Evolutionary conservation across 2,113 vertebrate genomes (phyloP), one percentile per base, ranked within the genome.

Genomic region (Mirounga angustirostris): DNA sequence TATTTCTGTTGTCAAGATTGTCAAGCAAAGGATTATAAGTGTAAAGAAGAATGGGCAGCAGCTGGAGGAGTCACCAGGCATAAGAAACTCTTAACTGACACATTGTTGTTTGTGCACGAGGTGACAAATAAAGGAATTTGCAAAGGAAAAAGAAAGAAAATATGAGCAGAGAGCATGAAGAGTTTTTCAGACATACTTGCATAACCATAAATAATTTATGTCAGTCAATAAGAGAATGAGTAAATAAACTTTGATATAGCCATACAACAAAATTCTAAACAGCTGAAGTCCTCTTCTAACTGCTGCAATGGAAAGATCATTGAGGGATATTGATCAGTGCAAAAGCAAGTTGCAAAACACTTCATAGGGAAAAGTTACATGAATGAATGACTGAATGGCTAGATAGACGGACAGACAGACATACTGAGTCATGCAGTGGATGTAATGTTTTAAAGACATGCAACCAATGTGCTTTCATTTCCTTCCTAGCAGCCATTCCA

Each of bases 191-290:
- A 83, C 21, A 26, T 74, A 59, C 33, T 69, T 94, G 76, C 24
- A 63, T 74, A 84, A 43, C 69, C 80, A 40, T 73, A 73, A 90
- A 83, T 36, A 96, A 83, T 93, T n/a, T 24, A 74, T 43, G 11
- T 58, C 54, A 56, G 18, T 89, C 65, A 87, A 5, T 26, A 67
- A 94, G 80, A 84, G 94, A 94, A 93, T 36, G 19, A 91, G 67
- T 19, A 88, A 74, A 56, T 46, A 69, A 67, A 91, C 26, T 28
- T 73, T 46, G 28, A 76, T 56, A 73, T 13, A 91, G 26, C 43
- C 12, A 28, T 24, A n/a, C 52, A 79, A 59, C 26, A 69, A 8
- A 59, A 90, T 65, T 78, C 54, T 58, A 58, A 74, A 58, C 26
- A 91, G 28, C 46, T 46, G 19, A 58, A 33, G 33, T 65, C 7